Base-by-base conservation (phyloP, 2,888 invertebrate genomes). In the Cheilosia vulpina region DNA sequence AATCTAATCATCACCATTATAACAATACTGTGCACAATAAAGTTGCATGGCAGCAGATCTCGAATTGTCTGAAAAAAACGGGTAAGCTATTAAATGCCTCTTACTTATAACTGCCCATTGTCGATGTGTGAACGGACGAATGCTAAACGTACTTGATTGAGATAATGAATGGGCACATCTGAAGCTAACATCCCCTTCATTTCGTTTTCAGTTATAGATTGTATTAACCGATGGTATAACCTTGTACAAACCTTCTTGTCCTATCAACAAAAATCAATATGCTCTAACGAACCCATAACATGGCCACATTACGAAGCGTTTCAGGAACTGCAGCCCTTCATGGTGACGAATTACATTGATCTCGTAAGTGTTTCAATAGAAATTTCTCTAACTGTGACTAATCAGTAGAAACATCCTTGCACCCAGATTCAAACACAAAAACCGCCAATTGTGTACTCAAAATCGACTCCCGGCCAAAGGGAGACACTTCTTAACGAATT, bases 221-320 rank as follows among this genome's bases (percentile, higher is more conserved):
- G 73, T 6, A 53, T 63, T 45, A 53, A 63, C 43, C 63, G 38
- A 31, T 73, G 73, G 73, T 63, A 45, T 31, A 6, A 6, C 2
- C 27, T 72, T 17, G 24, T 72, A 0, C 43, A 73, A 15, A 27
- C 34, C 0, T 53, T 62, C 5, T 11, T 73, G 13, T 1, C 38
- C 15, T 4, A 45, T 15, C 19, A 55, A 11, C 21, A 31, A 2
- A 43, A 31, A 43, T 7, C 19, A 55, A 17, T 45, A 27, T 17
- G 21, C 17, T 21, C n/a, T 27, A 17, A 9, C 9, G 17, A 15
- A 24, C 9, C 17, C 45, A 11, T 15, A 1, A 19, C 17, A 13
- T 73, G 73, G 62, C 4, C 21, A 4, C 73, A 73, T 17, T 53
- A 53, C 15, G 21, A 53, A 21, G 4, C 31, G 4, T 31, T 73